Percentiles rank a stretch among this genome's conserved stretches.
phyloP scores from a whole-genome alignment of 2,113 vertebrate species.

The Zosterops borbonicus region DNA sequence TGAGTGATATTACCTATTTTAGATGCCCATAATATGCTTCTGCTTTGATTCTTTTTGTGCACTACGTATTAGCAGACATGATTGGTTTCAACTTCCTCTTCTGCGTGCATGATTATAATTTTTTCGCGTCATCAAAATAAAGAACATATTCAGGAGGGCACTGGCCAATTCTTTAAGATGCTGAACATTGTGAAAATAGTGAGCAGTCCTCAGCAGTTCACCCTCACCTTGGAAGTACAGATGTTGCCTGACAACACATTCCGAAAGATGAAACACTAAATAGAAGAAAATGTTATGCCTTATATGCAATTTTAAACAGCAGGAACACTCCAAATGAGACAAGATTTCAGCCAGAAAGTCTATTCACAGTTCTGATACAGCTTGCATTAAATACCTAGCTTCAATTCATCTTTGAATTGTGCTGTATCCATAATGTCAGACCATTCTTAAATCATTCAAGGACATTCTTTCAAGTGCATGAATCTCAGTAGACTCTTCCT shows the following conservation, averaged over 20 bases:
- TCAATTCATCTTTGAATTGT: conserved; percentile 16
- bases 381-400: neutral
- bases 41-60: neutral
- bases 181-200: neutral
- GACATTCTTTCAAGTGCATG: conserved; percentile 10
- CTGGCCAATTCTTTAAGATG: neutral
- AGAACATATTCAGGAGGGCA: neutral
- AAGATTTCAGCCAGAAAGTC: neutral
- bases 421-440: neutral
- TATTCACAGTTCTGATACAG: neutral
- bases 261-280: neutral
- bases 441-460: conserved; percentile 46
- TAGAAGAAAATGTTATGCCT: neutral
- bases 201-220: neutral
- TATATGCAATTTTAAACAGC: neutral
- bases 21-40: neutral
- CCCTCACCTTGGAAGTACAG: neutral
- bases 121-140: neutral
- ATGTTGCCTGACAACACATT: neutral
- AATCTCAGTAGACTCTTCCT: conserved; percentile 12
- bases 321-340: neutral
- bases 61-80: neutral
- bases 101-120: neutral
- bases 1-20: neutral
- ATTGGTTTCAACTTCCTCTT: neutral